A percentile compares a stretch with the other conserved stretches of the same genome.
phyloP scores from a whole-genome alignment of 1,140 invertebrate species.

The Pachypsylla venusta region DNA sequence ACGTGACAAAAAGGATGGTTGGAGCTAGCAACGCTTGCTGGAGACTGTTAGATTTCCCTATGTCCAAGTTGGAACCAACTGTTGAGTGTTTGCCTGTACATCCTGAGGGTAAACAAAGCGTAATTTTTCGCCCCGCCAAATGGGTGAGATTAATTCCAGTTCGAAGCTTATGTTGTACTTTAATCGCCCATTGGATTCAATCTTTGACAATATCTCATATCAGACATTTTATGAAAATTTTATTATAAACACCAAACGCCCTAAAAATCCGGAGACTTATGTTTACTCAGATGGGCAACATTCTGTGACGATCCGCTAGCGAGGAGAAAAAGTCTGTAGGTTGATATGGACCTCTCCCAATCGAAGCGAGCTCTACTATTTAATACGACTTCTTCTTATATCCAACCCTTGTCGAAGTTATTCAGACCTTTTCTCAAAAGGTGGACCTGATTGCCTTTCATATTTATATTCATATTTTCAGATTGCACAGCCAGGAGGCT shows the following conservation, averaged over 20 bases:
- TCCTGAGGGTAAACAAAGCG: slow-evolving; percentile 1
- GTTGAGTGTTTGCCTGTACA: slow-evolving; percentile 3
- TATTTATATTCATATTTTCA: too few relatives aligned
- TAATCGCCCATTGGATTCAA: neutral
- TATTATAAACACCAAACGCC: neutral
- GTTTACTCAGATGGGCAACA: neutral
- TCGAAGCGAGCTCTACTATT: too few relatives aligned
- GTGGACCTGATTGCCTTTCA: too few relatives aligned
- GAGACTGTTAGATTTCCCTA: slow-evolving; percentile 3
- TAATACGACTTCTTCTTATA: too few relatives aligned
- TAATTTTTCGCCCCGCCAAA: neutral
- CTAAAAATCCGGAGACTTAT: neutral
- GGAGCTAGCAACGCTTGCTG: slow-evolving; percentile 7
- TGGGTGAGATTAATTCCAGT: neutral
- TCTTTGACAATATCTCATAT: slow-evolving; percentile 6
- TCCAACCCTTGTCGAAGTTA: too few relatives aligned
- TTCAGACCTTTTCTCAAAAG: too few relatives aligned
- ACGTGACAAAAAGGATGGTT: slow-evolving; percentile 1
- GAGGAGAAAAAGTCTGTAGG: neutral
- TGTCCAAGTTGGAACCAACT: neutral
- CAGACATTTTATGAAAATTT: slow-evolving; percentile 4
- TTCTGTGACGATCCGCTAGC: neutral
- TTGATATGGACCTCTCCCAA: neutral
- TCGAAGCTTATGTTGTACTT: slow-evolving; percentile 9
- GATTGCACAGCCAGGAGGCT: too few relatives aligned